Base-by-base conservation (phyloP, 2,113 vertebrate species). In the Laterallus jamaicensis region DNA sequence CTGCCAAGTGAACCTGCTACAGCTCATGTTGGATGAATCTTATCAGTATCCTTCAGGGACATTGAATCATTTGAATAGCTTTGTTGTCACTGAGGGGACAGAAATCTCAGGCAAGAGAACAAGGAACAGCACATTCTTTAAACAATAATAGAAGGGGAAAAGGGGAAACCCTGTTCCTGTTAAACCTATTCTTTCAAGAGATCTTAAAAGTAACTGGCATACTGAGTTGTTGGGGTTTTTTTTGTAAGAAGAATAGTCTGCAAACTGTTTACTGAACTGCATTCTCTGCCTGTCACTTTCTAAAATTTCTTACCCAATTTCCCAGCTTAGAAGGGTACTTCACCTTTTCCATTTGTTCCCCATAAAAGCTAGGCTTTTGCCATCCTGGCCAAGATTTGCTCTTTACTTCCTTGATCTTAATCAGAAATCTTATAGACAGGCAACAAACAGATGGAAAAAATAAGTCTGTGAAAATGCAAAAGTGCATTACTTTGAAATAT, bases 371-470 rank as follows among this genome's bases (percentile, higher is more conserved):
- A 71, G 35, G 66, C 29, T 89, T 92, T 82, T 87, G 35, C 62
- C 74, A 52, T 95, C 42, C 74, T 94, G 47, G 69, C 80, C 87
- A 92, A 91, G 77, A 83, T 73, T 87, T 82, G 21, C 28, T 92
- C 50, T 80, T 95, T 92, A 92, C 52, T 93, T 95, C 91, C 89
- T 95, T 87, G 81, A 74, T 92, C 58, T 49, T 93, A 55, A 95
- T 95, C 81, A 91, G 91, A 92, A 93, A 87, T 82, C 62, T 82
- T 58, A 86, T 6, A 90, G 76, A 70, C 35, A 91, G 87, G 92
- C 59, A 93, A 86, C 62, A 92, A 93, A 86, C 88, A 92, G 70
- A 93, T 84, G 91, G 88, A 92, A 95, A 93, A 90, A 92, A 74
- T 82, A 86, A 86, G 39, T 50, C 80, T 91, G 39, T 62, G 86